A percentile compares a stretch with the other conserved stretches of the same genome.
Conservation (phyloP, 2,888 invertebrate genomes). For the Chrysodeixis includens region DNA sequence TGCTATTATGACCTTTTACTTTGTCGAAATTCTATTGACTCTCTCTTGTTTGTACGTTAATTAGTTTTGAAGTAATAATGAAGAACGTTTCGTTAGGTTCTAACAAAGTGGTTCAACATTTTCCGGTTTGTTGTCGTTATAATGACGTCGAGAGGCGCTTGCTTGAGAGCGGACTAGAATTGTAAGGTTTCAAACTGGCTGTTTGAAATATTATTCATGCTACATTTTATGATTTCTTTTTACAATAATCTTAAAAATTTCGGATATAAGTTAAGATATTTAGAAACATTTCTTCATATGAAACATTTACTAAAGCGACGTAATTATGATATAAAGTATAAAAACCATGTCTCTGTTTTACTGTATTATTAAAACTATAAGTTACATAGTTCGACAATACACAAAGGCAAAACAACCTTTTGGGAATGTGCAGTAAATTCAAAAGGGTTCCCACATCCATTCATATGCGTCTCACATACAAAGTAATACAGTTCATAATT, state of each 20-base stretch:
- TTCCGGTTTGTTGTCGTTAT: conserved; percentile 14
- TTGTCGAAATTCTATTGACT: conserved; percentile 29
- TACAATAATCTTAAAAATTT: too few relatives aligned
- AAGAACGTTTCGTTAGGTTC: conserved; percentile 18
- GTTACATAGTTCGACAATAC: too few relatives aligned
- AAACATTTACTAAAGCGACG: too few relatives aligned
- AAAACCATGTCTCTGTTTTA: too few relatives aligned
- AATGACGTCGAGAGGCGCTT: conserved; percentile 6
- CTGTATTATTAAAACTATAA: too few relatives aligned
- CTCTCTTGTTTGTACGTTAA: conserved; percentile 36
- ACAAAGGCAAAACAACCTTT: not conserved
- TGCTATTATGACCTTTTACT: conserved; percentile 31
- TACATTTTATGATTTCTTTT: too few relatives aligned
- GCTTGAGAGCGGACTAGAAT: not conserved
- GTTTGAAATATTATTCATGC: not conserved
- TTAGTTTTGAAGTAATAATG: conserved; percentile 41
- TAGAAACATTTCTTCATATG: too few relatives aligned
- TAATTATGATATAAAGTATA: too few relatives aligned
- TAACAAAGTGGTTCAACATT: conserved; percentile 9
- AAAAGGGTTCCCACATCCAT: not conserved
- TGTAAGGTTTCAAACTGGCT: not conserved
- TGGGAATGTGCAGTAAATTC: not conserved
- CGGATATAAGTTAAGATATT: too few relatives aligned
- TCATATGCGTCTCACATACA: not conserved
- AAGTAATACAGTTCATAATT: not conserved